Percentiles rank a stretch among this genome's conserved stretches.
Conservation (phyloP, 2,797 vertebrate species). For the Thripadectes ignobilis region DNA sequence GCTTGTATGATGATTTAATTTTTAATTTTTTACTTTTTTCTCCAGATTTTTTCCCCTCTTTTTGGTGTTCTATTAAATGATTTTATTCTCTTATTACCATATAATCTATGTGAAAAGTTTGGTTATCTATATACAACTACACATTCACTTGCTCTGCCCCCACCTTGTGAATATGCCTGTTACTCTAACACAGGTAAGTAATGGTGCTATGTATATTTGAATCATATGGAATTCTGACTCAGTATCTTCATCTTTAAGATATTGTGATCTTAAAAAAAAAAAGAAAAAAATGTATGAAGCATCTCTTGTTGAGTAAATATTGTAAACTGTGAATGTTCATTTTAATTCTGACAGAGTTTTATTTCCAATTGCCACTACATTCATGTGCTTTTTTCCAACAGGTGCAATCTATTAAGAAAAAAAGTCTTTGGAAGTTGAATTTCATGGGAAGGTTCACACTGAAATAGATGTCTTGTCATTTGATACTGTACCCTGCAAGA, state of each 20-base stretch:
- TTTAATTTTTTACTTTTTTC: background rate
- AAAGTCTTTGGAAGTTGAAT: background rate
- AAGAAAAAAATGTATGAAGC: background rate
- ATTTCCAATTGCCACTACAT: background rate
- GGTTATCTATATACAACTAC: background rate
- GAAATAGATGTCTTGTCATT: background rate
- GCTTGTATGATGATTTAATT: background rate
- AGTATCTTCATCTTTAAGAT: background rate
- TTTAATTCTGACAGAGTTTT: background rate
- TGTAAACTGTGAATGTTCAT: background rate
- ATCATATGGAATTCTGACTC: background rate
- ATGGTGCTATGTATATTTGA: background rate
- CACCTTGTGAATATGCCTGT: background rate
- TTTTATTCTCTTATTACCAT: background rate
- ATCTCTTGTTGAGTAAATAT: background rate
- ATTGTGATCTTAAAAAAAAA: background rate
- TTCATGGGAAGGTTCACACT: background rate
- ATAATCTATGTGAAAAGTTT: background rate
- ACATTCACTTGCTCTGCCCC: background rate
- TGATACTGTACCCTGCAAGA: background rate
- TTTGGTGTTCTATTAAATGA: background rate
- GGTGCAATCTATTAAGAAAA: background rate
- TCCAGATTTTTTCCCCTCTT: background rate
- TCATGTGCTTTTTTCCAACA: background rate
- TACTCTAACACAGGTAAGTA: background rate